These are phyloP conservation scores for Mellilla xanthometata DNA, from an alignment of 2,888 invertebrate species.

Conservation along the genomic window DNA sequence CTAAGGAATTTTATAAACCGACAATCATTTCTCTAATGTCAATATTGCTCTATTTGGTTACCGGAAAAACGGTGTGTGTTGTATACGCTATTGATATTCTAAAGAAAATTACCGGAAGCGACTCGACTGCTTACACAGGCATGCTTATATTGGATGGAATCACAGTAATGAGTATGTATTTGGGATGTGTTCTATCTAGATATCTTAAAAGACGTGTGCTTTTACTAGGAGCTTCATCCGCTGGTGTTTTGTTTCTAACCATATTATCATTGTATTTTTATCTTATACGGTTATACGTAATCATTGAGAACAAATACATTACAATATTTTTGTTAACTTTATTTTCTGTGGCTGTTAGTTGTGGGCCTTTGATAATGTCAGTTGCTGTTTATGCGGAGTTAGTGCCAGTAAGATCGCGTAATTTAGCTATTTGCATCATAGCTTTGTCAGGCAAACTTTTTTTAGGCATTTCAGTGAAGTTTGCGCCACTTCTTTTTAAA, in stretches of 20 bases:
- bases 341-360: slow-evolving; percentile 42
- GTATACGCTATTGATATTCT: slow-evolving; percentile 50
- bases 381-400: slow-evolving; percentile 39
- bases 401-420: slow-evolving; percentile 38
- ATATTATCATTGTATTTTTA: slow-evolving; percentile 38
- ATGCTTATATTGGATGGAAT: slow-evolving; percentile 53
- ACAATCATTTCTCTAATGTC: slow-evolving; percentile 29
- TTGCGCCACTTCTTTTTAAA: slow-evolving; percentile 38
- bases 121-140: slow-evolving; percentile 42
- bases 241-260: slow-evolving; percentile 35
- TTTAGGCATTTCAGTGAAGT: slow-evolving; percentile 32
- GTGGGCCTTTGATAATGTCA: slow-evolving; percentile 41
- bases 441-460: slow-evolving; percentile 18
- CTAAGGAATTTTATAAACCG: slow-evolving; percentile 45
- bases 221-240: slow-evolving; percentile 32
- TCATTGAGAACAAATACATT: slow-evolving; percentile 36
- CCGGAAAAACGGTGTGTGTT: slow-evolving; percentile 47
- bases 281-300: slow-evolving; percentile 29
- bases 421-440: slow-evolving; percentile 32
- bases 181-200: slow-evolving; percentile 35
- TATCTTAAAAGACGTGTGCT: slow-evolving; percentile 37
- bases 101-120: slow-evolving; percentile 42
- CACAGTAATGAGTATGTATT: slow-evolving; percentile 45
- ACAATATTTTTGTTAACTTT: slow-evolving; percentile 32
- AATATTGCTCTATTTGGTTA: slow-evolving; percentile 28